Base-by-base conservation (phyloP, 2,797 vertebrate genomes). In the Synanceia verrucosa region DNA sequence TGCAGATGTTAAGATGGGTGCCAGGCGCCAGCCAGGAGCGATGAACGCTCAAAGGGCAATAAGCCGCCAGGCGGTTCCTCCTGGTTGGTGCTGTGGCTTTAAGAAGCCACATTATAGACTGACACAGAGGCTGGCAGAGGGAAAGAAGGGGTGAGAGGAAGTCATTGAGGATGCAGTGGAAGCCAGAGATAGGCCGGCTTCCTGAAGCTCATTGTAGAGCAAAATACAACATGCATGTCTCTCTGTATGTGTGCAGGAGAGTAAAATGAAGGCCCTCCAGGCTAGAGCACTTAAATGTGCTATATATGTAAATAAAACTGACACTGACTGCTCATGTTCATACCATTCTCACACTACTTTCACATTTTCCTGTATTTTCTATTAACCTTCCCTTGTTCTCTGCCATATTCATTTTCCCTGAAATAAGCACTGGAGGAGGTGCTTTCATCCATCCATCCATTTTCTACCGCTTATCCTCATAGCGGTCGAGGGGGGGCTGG, bases 111-210 rank as follows among this genome's bases (percentile, higher is more conserved):
- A 44, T 82, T 73, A 76, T 33, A 73, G 68, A 58, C 65, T n/a
- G 53, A 81, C 72, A 76, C 8, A 41, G 50, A 46, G 58, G 60
- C 74, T 60, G 61, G 75, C 61, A 58, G 31, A 43, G 43, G 47
- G 46, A 59, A 46, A 72, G 60, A 53, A 37, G 59, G 53, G 36
- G 41, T 64, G 50, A 16, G 58, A 78, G 87, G 81, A 84, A 81
- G 81, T 83, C 71, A 70, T 65, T 75, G 79, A 84, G 83, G 77
- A 83, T 65, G 59, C 43, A 9, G 60, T 81, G 87, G 74, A 68
- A 78, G 70, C 65, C 62, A 41, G 64, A 82, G 88, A 91, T 90
- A 89, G 88, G 83, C 19, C 76, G 2, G 75, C 78, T 85, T 90
- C 86, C 90, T 85, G 82, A 77, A 76, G 73, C 76, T 85, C 78